phyloP scores from a whole-genome alignment of 2,888 invertebrate species.

The Caprella mutica region DNA sequence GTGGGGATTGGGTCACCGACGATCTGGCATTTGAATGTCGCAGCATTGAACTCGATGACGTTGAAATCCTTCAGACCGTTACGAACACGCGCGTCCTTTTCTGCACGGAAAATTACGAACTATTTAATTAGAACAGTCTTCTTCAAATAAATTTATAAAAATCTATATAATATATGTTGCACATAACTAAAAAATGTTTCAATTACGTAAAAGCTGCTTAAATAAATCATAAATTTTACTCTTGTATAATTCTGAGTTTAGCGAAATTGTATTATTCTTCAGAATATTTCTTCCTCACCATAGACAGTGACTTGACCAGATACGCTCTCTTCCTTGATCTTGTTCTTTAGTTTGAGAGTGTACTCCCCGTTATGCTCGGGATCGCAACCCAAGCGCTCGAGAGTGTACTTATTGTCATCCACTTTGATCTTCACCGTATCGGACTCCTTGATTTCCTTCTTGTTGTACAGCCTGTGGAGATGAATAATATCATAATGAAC shows the following conservation, averaged over 20 bases:
- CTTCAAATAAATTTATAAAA: not conserved
- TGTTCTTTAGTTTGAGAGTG: constrained; percentile 30
- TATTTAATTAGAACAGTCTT: too few species aligned
- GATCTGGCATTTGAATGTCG: constrained; percentile 67
- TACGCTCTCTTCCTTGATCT: constrained; percentile 20
- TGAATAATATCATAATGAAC: too few species aligned
- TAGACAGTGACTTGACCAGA: constrained; percentile 19
- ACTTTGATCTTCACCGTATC: constrained; percentile 16
- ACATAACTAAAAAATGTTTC: not conserved
- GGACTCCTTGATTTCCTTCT: constrained; percentile 14
- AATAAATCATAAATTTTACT: too few species aligned
- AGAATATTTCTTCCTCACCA: too few species aligned
- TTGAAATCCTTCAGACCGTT: constrained; percentile 54
- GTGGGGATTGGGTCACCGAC: constrained; percentile 72
- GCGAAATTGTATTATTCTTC: too few species aligned
- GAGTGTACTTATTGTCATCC: constrained; percentile 30
- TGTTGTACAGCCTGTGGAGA: constrained; percentile 23
- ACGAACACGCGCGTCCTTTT: constrained; percentile 27
- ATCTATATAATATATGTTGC: not conserved
- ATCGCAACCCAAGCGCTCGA: constrained; percentile 29
- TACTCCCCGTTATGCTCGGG: constrained; percentile 31
- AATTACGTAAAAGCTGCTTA: too few species aligned
- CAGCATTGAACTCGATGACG: constrained; percentile 57
- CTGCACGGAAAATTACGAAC: constrained; percentile 5
- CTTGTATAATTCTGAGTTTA: too few species aligned